phyloP scores from a whole-genome alignment of 2,113 vertebrate genomes.

The Colinus virginianus region DNA sequence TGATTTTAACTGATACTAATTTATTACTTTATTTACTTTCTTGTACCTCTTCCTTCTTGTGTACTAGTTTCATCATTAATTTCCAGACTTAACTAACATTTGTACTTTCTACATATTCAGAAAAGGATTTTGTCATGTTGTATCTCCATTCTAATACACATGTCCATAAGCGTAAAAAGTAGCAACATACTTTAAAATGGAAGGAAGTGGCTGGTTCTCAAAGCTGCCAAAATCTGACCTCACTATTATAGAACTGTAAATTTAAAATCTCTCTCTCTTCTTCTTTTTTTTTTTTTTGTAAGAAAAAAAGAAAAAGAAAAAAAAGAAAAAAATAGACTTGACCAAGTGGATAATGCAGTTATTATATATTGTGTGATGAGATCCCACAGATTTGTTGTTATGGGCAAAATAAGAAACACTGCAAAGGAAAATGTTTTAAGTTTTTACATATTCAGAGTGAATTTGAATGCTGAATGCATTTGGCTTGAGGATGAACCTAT shows the following conservation, averaged over 20 bases:
- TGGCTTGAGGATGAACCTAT: not conserved
- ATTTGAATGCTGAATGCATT: not conserved
- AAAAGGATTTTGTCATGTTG: not conserved
- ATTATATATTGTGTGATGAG: not conserved
- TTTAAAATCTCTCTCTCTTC: not conserved
- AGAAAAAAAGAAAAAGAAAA: not conserved
- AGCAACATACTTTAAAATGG: not conserved
- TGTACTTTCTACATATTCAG: not conserved
- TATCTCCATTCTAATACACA: not conserved
- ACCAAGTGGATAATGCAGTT: not conserved
- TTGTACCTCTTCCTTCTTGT: not conserved
- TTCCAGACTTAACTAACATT: not conserved
- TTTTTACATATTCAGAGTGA: not conserved
- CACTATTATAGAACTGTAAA: not conserved
- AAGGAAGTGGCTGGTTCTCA: not conserved
- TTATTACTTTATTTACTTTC: not conserved
- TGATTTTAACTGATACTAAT: not conserved
- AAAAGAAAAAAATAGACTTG: fast-evolving
- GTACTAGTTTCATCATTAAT: not conserved
- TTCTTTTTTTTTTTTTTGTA: not conserved
- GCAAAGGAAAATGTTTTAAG: not conserved
- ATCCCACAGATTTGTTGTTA: fast-evolving
- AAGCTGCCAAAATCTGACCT: not conserved
- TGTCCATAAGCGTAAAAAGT: not conserved
- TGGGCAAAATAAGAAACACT: not conserved